These are phyloP conservation scores for Bombyx huttoni DNA, from an alignment of 2,888 invertebrate genomes.

Conservation along the genomic window DNA sequence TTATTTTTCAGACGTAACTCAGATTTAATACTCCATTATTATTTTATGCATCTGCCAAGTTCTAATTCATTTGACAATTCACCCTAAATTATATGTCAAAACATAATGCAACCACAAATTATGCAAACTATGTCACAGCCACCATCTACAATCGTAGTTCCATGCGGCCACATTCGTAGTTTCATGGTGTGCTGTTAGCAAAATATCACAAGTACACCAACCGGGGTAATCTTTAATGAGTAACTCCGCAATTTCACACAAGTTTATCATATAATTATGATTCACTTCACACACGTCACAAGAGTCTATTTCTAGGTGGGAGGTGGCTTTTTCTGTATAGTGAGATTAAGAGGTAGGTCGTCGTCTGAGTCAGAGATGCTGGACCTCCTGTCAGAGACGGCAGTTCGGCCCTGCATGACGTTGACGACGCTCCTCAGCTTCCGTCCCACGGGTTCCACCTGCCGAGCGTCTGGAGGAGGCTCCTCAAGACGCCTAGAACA, in stretches of 20 bases:
- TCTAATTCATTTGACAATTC: no score
- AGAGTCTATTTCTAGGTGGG: slow-evolving; percentile 7
- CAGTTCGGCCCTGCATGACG: slow-evolving; percentile 24
- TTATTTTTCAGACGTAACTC: no score
- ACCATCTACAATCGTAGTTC: no score
- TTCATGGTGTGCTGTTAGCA: no score
- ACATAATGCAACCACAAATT: no score
- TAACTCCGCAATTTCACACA: background rate
- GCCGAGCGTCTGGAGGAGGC: background rate
- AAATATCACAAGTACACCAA: no score
- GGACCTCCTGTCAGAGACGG: background rate
- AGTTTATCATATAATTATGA: background rate
- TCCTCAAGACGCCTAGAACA: slow-evolving; percentile 22
- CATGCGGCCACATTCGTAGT: no score
- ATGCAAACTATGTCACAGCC: no score
- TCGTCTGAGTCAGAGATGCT: slow-evolving; percentile 42
- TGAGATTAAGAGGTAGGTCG: slow-evolving; percentile 47
- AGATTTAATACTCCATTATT: no score
- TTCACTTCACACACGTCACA: background rate
- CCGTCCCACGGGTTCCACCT: slow-evolving; percentile 9
- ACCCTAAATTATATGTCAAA: no score
- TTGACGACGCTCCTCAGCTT: slow-evolving; percentile 59
- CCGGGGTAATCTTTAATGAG: background rate
- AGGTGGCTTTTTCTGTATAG: slow-evolving; percentile 26
- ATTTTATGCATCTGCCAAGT: no score